Base-by-base conservation (phyloP, 2,113 vertebrate species). In the Sclerurus mexicanus region DNA sequence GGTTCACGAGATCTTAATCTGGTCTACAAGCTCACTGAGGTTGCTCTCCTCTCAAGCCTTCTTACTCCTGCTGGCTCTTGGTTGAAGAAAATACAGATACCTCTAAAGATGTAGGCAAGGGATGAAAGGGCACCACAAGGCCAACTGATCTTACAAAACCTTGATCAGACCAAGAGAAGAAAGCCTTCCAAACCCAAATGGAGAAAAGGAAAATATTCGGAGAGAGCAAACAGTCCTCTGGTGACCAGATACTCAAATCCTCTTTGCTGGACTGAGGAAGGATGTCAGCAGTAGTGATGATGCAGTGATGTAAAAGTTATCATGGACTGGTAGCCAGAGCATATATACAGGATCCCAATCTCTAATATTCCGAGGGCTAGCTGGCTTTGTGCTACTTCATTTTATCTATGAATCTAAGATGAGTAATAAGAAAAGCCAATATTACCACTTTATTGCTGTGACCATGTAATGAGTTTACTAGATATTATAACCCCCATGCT, bases 331-430 rank as follows among this genome's bases (percentile, higher is more conserved):
- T 14, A 85, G 31, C 49, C 9, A 82, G 20, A 58, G 2, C 15
- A n/a, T 4, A 23, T 5, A 68, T 8, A 5, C 2, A 35, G 16
- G 49, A 55, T 5, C 6, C 23, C 2, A 2, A 15, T 17, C 12
- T 17, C 19, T 37, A 46, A 24, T 15, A 30, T 28, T 64, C 9
- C 19, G 44, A 50, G 7, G 30, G 20, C 27, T 35, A 69, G 9
- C 20, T 23, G 35, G 23, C 16, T 83, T 49, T 28, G 18, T 58
- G 17, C 31, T 90, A 28, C 52, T 85, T 42, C 23, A 15, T 14
- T 49, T 95, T 62, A 27, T 49, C 39, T 39, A 35, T 10, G 18
- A 49, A 30, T 30, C 52, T 39, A 56, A 64, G 31, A 31, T 35
- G 25, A 30, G 62, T 31, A 71, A 72, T 56, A 18, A 68, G 46